Conservation (phyloP, 2,113 vertebrate species). For the Forbesichthys agassizii region DNA sequence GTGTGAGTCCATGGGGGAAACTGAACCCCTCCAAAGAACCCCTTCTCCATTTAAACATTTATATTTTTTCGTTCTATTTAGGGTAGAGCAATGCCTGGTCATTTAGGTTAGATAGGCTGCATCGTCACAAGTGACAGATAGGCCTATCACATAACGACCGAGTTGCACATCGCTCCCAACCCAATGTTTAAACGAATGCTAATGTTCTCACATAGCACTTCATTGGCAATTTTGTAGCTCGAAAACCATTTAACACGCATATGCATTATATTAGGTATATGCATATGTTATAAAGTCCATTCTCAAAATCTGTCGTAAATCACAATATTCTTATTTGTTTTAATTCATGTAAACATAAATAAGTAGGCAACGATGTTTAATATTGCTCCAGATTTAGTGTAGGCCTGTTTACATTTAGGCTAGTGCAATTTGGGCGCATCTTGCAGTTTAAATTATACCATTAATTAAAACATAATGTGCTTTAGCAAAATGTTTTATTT, state of each 20-base stretch:
- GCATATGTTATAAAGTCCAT: not conserved
- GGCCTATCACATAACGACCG: slow-evolving; percentile 63
- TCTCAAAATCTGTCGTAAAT: not conserved
- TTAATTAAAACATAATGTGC: not conserved
- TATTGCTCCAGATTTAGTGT: not conserved
- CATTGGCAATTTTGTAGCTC: slow-evolving; percentile 51
- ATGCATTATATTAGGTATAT: slow-evolving; percentile 21
- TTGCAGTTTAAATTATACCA: not conserved
- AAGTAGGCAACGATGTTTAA: not conserved
- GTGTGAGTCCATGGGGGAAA: slow-evolving; percentile 14
- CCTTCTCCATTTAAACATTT: slow-evolving; percentile 50
- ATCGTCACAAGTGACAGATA: slow-evolving; percentile 44
- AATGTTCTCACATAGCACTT: slow-evolving; percentile 68
- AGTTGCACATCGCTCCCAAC: slow-evolving; percentile 61
- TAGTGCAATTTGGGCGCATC: slow-evolving; percentile 5
- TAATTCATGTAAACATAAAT: not conserved
- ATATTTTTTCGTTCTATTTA: slow-evolving; percentile 66
- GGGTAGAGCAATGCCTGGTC: slow-evolving; percentile 23
- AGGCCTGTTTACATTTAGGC: slow-evolving; percentile 2
- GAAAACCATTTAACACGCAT: slow-evolving; percentile 34
- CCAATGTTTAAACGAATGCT: slow-evolving; percentile 63
- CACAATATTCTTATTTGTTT: not conserved
- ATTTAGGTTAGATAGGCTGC: slow-evolving; percentile 37
- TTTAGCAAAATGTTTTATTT: not conserved
- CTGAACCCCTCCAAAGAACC: slow-evolving; percentile 24